Evolutionary conservation across 2,797 vertebrate species (phyloP).

Genomic region (Heliangelus exortis): DNA sequence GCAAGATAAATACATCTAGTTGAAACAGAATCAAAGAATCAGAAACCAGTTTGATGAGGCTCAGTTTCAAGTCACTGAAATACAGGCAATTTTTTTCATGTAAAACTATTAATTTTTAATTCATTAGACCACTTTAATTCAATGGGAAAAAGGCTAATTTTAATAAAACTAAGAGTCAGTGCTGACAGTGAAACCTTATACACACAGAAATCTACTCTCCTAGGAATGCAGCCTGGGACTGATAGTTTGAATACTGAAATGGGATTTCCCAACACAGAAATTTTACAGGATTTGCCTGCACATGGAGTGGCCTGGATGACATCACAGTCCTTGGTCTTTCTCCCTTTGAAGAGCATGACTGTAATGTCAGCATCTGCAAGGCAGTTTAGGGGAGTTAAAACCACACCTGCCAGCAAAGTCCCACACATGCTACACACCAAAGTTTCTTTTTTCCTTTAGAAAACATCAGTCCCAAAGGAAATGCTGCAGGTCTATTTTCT

Average conservation of each 20-base stretch:
- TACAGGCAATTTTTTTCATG: background rate
- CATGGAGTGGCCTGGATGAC: background rate
- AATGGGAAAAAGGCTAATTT: slow-evolving; percentile 19
- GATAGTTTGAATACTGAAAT: background rate
- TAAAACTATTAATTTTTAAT: background rate
- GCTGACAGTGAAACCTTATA: background rate
- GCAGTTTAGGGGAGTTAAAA: background rate
- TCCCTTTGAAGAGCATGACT: background rate
- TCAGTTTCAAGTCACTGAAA: background rate
- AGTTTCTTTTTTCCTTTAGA: background rate
- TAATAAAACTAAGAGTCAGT: background rate
- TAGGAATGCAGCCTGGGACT: background rate
- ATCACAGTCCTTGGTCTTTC: background rate
- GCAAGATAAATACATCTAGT: background rate
- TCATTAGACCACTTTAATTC: background rate
- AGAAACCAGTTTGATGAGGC: background rate
- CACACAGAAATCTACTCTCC: background rate
- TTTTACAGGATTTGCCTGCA: background rate
- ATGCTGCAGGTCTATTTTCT: background rate
- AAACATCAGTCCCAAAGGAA: background rate
- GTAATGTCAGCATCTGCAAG: background rate
- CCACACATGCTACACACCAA: background rate
- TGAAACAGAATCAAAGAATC: background rate
- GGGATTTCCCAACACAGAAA: background rate
- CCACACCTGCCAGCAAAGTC: background rate